Conservation (phyloP, 2,113 vertebrate species). For the Labrus mixtus region DNA sequence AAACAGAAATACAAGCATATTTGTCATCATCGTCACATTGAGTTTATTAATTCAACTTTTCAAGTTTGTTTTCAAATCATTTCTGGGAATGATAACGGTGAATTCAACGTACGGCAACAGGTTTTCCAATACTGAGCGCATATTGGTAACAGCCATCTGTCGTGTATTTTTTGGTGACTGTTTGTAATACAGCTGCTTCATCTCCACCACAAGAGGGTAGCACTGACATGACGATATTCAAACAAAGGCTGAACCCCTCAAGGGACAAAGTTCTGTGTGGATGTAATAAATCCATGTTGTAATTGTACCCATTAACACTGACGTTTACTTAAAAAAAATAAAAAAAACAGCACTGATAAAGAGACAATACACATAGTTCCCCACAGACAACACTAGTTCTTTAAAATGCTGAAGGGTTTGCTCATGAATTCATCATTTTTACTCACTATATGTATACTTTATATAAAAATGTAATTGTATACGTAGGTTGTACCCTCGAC, state of each 20-base stretch:
- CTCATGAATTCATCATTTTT: too few relatives aligned
- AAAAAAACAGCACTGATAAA: not conserved
- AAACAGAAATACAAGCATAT: too few relatives aligned
- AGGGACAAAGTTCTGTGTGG: not conserved
- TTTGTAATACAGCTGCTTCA: not conserved
- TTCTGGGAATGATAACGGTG: too few relatives aligned
- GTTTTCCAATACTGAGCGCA: not conserved
- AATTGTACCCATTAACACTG: not conserved
- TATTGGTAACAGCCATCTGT: not conserved
- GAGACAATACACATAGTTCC: not conserved
- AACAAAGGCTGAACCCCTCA: not conserved
- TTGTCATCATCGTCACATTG: too few relatives aligned
- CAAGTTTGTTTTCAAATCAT: too few relatives aligned
- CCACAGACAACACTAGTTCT: not conserved
- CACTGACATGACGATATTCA: slow-evolving; percentile 33
- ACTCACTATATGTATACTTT: too few relatives aligned
- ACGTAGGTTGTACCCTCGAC: too few relatives aligned
- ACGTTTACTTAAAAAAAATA: not conserved
- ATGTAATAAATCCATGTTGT: not conserved
- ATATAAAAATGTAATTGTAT: too few relatives aligned
- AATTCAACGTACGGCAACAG: too few relatives aligned
- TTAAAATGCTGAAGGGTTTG: not conserved
- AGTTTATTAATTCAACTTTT: too few relatives aligned
- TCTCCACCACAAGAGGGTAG: slow-evolving; percentile 79
- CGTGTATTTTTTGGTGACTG: not conserved